Percentiles rank a stretch among this genome's conserved stretches.
Conservation (phyloP, 2,113 vertebrate species). For the Spilogale gracilis region DNA sequence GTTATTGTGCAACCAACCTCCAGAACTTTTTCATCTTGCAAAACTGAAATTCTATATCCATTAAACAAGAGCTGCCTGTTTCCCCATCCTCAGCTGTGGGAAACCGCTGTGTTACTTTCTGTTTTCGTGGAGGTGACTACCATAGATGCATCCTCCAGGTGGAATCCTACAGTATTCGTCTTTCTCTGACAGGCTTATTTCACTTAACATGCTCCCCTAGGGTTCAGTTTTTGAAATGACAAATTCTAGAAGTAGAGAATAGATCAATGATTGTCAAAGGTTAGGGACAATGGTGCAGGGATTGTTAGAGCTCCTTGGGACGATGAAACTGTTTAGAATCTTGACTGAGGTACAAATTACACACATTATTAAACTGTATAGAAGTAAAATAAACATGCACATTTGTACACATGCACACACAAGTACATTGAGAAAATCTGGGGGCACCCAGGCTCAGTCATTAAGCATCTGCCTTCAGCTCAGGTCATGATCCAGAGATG, state of each 20-base stretch:
- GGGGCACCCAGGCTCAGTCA: no score
- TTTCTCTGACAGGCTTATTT: background rate
- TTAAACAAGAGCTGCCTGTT: background rate
- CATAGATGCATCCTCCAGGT: accelerated
- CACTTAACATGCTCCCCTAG: background rate
- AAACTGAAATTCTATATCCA: background rate
- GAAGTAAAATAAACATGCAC: background rate
- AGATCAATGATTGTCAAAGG: background rate
- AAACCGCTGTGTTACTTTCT: background rate
- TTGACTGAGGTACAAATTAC: background rate
- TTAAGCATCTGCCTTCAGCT: no score
- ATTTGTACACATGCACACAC: background rate
- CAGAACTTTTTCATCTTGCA: background rate
- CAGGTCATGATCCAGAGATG: no score
- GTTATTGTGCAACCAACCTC: no score
- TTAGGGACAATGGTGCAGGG: background rate
- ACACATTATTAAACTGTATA: accelerated
- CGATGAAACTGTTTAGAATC: background rate
- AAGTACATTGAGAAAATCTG: no score
- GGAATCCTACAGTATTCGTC: background rate
- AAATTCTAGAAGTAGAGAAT: background rate
- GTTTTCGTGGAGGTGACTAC: background rate
- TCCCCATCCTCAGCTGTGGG: background rate
- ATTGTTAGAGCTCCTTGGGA: background rate
- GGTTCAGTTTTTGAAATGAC: background rate